Base-by-base conservation (phyloP, 2,888 invertebrate species). In the Caenorhabditis macrosperma region DNA sequence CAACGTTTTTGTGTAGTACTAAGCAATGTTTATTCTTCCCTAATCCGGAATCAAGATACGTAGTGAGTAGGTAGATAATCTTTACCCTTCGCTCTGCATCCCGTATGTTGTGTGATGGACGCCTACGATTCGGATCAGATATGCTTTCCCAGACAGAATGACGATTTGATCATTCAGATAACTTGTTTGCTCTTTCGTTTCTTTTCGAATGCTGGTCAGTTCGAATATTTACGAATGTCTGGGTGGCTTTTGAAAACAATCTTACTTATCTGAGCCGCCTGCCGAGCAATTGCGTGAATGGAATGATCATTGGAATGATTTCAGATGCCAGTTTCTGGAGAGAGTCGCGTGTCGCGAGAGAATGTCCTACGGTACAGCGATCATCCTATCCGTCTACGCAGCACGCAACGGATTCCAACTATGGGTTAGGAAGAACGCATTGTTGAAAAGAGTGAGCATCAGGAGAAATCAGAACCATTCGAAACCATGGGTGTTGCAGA, bases 331-430 rank as follows among this genome's bases (percentile, higher is more conserved):
- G 1, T 26, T 48, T 7, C 68, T 84, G 57, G 61, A 77, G 30
- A 35, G 71, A 12, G 41, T 85, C 2, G 74, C 69, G 10, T 87
- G 91, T 12, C 93, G 94, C 7, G 95, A 95, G 90, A 93, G 94
- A 87, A 93, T 95, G 72, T 95, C 95, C 4, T 94, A 95, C 1
- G 93, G 94, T 0, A 95, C 95, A 0, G 92, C 95, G 17, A 91
- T 95, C 48, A 92, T 95, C 15, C 92, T 95, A 50, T 94, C 94
- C 0, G 92, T 93, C 82, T 64, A 52, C 9, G 74, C 78, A 5
- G 50, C 60, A 9, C 50, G 77, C 22, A 28, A 55, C 20, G 66
- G 71, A 10, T 83, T 83, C 35, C 20, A 63, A 6, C 81, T 91
- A 6, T 79, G 86, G 60, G 93, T 95, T 0, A 92, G 95, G 50